phyloP scores from a whole-genome alignment of 2,888 invertebrate genomes.

The Teleiodes luculella region DNA sequence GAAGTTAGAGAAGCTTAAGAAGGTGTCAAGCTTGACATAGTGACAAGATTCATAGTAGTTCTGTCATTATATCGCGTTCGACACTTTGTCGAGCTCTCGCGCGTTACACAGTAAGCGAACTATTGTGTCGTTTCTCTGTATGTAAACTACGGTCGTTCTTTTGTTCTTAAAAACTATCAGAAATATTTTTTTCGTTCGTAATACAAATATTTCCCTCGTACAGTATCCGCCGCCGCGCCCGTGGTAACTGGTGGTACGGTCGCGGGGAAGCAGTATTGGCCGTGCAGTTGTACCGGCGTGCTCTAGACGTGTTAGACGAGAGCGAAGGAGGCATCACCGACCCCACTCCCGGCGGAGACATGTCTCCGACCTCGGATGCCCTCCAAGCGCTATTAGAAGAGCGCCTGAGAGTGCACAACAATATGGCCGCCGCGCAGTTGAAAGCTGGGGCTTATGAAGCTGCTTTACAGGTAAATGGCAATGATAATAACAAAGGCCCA shows the following conservation, averaged over 20 bases:
- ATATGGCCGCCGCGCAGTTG: conserved; percentile 94
- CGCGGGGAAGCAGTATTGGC: conserved; percentile 89
- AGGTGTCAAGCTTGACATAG: too few species aligned
- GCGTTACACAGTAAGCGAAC: too few species aligned
- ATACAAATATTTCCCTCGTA: too few species aligned
- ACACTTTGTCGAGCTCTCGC: too few species aligned
- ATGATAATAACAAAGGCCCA: not conserved
- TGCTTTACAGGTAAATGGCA: conserved; percentile 81
- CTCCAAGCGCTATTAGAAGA: conserved; percentile 83
- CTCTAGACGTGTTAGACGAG: conserved; percentile 89
- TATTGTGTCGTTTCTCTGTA: too few species aligned
- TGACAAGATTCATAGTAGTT: too few species aligned
- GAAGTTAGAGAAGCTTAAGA: too few species aligned
- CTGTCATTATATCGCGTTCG: too few species aligned
- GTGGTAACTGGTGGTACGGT: conserved; percentile 95
- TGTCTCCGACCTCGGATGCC: conserved; percentile 47
- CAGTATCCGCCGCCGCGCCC: conserved; percentile 80
- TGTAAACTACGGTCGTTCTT: too few species aligned
- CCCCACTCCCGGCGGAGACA: conserved; percentile 70
- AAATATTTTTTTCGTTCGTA: too few species aligned
- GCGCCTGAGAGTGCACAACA: conserved; percentile 91
- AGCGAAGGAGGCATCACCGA: conserved; percentile 81
- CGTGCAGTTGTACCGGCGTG: conserved; percentile 91
- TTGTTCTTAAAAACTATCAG: too few species aligned
- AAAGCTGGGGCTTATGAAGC: conserved; percentile 92